phyloP scores from a whole-genome alignment of 1,140 invertebrate species.

The Drosophila grimshawi region DNA sequence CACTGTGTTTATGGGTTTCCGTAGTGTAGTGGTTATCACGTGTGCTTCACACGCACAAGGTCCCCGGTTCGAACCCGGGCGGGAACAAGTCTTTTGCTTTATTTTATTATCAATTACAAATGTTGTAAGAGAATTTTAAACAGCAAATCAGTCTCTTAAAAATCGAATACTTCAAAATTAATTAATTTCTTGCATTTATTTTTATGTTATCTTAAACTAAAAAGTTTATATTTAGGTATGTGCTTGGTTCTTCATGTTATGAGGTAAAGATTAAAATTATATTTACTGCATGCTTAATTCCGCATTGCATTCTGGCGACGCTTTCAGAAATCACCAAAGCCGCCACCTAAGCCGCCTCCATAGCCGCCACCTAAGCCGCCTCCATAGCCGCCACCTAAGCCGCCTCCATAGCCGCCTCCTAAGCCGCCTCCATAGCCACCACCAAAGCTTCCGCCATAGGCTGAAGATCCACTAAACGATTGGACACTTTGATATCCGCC shows the following conservation, averaged over 20 bases:
- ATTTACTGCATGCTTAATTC: too few species aligned
- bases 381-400: constrained; percentile 52
- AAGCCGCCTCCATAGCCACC: constrained; percentile 45
- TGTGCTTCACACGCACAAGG: constrained; percentile 87
- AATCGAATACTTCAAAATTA: too few species aligned
- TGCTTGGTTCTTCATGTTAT: too few species aligned
- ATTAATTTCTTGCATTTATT: too few species aligned
- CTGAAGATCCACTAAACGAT: constrained; percentile 33
- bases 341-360: not conserved
- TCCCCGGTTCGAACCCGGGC: constrained; percentile 88
- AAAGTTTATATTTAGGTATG: too few species aligned
- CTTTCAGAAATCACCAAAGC: constrained; percentile 6
- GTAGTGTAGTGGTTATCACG: constrained; percentile 87
- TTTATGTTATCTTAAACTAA: too few species aligned
- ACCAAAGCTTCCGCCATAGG: constrained; percentile 51
- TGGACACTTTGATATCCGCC: not conserved
- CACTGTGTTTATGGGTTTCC: constrained; percentile 44
- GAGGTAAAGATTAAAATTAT: too few species aligned
- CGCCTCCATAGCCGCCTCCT: constrained; percentile 38
- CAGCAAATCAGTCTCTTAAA: too few species aligned
- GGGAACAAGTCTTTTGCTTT: constrained; percentile 83
- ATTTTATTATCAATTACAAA: not conserved
- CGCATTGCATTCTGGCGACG: too few species aligned
- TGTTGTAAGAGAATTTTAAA: not conserved
- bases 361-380: constrained; percentile 25